Conservation (phyloP, 2,888 invertebrate species). For the Gnatocerus cornutus region DNA sequence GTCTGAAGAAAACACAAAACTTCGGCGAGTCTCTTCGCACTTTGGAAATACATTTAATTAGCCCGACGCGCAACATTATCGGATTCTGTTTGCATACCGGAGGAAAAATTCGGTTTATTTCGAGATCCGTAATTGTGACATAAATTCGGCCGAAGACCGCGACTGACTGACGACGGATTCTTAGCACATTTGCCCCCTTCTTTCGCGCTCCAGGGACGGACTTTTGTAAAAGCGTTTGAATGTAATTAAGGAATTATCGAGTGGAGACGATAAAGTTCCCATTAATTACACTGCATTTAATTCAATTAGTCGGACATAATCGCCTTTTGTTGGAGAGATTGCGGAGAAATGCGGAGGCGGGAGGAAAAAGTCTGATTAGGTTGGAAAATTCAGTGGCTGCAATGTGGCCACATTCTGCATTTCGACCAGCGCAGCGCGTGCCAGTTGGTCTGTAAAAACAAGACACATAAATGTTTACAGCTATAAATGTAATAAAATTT, state of each 20-base stretch:
- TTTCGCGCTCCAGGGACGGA: conserved; percentile 9
- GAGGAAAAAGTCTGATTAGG: too few species aligned
- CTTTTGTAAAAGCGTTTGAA: conserved; percentile 16
- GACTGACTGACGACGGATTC: conserved; percentile 7
- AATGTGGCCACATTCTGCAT: too few species aligned
- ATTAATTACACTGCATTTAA: conserved; percentile 1
- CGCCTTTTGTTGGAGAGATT: neutral
- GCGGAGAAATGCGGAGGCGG: too few species aligned
- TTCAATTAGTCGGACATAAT: conserved; percentile 4
- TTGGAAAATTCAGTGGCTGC: too few species aligned
- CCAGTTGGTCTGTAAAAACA: too few species aligned
- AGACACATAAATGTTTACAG: conserved; percentile 1
- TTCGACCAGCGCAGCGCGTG: too few species aligned
- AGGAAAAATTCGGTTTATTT: neutral
- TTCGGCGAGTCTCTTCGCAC: neutral
- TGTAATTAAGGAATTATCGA: conserved; percentile 21
- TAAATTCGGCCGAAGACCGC: conserved; percentile 11
- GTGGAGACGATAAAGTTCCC: neutral
- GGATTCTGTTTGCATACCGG: neutral
- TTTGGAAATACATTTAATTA: conserved; percentile 10
- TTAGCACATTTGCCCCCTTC: neutral
- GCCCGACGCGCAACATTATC: neutral
- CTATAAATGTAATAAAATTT: conserved; percentile 3
- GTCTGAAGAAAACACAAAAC: conserved; percentile 10
- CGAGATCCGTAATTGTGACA: conserved; percentile 4